Evolutionary conservation across 1,140 invertebrate genomes (phyloP).

Genomic region (Arctopsyche grandis): DNA sequence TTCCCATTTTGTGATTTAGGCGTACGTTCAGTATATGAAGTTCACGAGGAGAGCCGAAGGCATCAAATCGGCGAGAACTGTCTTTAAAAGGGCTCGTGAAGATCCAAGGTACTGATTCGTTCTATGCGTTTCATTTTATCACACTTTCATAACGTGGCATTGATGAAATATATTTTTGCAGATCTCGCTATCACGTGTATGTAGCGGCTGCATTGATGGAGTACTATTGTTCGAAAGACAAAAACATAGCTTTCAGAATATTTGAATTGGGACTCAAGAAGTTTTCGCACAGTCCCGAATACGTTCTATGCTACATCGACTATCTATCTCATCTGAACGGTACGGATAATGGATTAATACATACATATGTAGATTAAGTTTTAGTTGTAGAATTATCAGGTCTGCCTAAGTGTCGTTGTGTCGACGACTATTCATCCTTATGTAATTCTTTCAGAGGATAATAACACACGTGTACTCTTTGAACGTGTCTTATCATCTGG

Average conservation of each 20-base stretch:
- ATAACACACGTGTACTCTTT: slow-evolving; percentile 97
- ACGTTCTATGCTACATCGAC: slow-evolving; percentile 95
- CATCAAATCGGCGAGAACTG: slow-evolving; percentile 92
- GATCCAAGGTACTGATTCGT: slow-evolving; percentile 71
- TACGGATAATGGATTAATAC: slow-evolving; percentile 58
- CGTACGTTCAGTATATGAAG: slow-evolving; percentile 99
- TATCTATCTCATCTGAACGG: slow-evolving; percentile 98
- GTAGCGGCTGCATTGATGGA: slow-evolving; percentile 98
- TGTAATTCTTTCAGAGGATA: slow-evolving; percentile 87
- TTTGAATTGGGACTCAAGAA: slow-evolving; percentile 98
- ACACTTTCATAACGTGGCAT: slow-evolving; percentile 21
- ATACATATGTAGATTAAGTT: too few relatives aligned
- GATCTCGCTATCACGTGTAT: slow-evolving; percentile 91
- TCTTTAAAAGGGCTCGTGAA: slow-evolving; percentile 96
- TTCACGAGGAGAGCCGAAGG: slow-evolving; percentile 97
- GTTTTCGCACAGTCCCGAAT: slow-evolving; percentile 93
- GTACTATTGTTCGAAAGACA: slow-evolving; percentile 99
- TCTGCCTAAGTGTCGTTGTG: too few relatives aligned
- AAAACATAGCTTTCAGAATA: slow-evolving; percentile 97
- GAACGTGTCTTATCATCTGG: slow-evolving; percentile 95
- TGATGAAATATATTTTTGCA: slow-evolving; percentile 48
- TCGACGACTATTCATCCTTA: neutral
- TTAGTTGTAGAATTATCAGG: too few relatives aligned
- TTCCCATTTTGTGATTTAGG: slow-evolving; percentile 65
- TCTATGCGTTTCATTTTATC: slow-evolving; percentile 1